Percentiles rank a stretch among this genome's conserved stretches.
Evolutionary conservation across 2,888 invertebrate genomes (phyloP).

Genomic region (Drosophila prolongata): DNA sequence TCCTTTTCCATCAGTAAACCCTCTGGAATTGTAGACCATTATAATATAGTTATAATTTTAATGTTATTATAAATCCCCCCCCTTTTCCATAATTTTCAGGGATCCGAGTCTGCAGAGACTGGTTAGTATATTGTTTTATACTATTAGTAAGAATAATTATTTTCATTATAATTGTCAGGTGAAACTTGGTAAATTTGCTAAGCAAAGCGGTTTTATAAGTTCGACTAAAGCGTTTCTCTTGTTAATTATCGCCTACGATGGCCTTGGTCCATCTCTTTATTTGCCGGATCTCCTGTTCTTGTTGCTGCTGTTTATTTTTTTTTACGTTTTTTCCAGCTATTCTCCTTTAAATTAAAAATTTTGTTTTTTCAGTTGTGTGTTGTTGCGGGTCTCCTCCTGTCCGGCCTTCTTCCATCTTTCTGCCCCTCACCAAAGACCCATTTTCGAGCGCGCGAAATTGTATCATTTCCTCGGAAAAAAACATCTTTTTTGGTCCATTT

Average conservation of each 20-base stretch:
- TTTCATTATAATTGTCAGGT: too few species aligned
- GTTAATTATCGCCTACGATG: slow-evolving; percentile 11
- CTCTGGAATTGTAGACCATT: too few species aligned
- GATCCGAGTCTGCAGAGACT: too few species aligned
- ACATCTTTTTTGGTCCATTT: slow-evolving; percentile 25
- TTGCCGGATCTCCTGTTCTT: slow-evolving; percentile 17
- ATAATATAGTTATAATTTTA: too few species aligned
- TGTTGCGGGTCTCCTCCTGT: slow-evolving; percentile 31
- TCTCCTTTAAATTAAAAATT: slow-evolving; percentile 62
- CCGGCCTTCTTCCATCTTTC: not conserved
- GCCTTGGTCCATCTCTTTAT: slow-evolving; percentile 40
- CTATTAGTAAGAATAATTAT: too few species aligned
- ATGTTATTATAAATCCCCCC: too few species aligned
- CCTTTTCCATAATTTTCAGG: too few species aligned
- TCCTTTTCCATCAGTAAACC: too few species aligned
- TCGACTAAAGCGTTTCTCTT: too few species aligned
- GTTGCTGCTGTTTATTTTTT: slow-evolving; percentile 21
- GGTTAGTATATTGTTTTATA: too few species aligned
- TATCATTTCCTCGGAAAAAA: slow-evolving; percentile 75
- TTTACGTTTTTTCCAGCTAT: slow-evolving; percentile 38
- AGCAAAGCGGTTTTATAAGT: too few species aligned
- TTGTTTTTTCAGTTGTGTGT: slow-evolving; percentile 48
- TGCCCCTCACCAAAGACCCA: slow-evolving; percentile 3
- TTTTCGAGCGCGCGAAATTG: slow-evolving; percentile 64
- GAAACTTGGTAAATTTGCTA: too few species aligned